Conservation (phyloP, 2,113 vertebrate species). For the Saguinus imperator region DNA sequence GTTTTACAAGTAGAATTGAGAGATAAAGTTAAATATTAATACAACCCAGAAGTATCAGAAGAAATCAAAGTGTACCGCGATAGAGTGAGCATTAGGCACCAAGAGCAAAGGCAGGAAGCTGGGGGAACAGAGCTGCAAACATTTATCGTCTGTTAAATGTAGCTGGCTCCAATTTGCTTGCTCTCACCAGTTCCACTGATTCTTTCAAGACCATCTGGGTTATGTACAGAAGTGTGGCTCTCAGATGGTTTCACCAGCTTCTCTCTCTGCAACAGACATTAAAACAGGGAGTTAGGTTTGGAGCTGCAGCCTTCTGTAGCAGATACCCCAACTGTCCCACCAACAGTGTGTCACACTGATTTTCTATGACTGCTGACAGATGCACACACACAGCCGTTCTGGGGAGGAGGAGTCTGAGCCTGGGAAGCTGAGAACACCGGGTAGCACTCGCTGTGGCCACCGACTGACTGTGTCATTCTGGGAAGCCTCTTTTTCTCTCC, state of each 20-base stretch:
- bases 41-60: not conserved
- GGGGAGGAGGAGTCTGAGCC: too few relatives aligned
- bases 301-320: not conserved
- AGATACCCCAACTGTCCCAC: rapidly evolving
- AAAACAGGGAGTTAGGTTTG: not conserved
- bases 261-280: not conserved
- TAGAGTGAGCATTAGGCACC: not conserved
- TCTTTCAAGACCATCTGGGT: not conserved
- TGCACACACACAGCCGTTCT: rapidly evolving
- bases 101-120: not conserved
- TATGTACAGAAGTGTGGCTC: rapidly evolving
- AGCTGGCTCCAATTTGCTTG: not conserved
- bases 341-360: rapidly evolving
- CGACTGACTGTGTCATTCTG: too few relatives aligned
- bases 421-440: not conserved
- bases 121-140: not conserved
- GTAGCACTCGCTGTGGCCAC: not conserved
- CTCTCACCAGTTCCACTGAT: rapidly evolving
- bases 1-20: not conserved
- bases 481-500: too few relatives aligned
- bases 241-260: not conserved
- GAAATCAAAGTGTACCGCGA: not conserved
- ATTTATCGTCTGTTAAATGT: not conserved
- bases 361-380: not conserved
- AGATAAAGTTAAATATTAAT: not conserved